Base-by-base conservation (phyloP, 2,797 vertebrate genomes). In the Acanthornis magna region DNA sequence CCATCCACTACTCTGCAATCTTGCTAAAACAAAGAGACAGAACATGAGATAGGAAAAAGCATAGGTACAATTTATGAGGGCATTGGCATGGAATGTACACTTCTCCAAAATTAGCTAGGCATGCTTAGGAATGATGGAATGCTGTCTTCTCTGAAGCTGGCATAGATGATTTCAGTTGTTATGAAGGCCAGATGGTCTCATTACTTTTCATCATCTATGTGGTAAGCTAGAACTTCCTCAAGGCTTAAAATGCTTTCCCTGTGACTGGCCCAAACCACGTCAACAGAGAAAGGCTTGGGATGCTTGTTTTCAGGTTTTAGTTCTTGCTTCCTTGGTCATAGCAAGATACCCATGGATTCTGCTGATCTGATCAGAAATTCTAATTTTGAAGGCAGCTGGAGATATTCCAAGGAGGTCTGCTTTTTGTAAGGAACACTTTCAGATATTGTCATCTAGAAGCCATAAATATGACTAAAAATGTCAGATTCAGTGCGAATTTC, bases 121-220 rank as follows among this genome's bases (percentile, higher is more conserved):
- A 63, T 29, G 45, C 77, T 79, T 65, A 66, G 70, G 26, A 91
- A 74, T 95, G 85, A 96, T 70, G 42, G 85, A 96, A 77, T 68
- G 73, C 26, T 91, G 76, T 66, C 70, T 84, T 95, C 85, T 80
- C 76, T 85, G 66, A 89, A 88, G 66, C 58, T 91, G 92, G 91
- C 89, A 96, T 29, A 78, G 87, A 96, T 86, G 26, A 91, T 84
- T 92, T 78, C 85, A 88, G 85, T 92, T 88, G 54, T 66, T 75
- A 86, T 23, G 47, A 89, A 85, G 62, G 48, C 87, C 96, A 96
- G 81, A 96, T 96, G 93, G 84, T 93, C 76, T 89, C 82, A 83
- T 92, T 89, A 89, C 70, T 88, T 91, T 89, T 75, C 95, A 92
- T 89, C 79, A 92, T 66, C 65, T 80, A 50, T 54, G 73, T 73